Percentiles rank a stretch among this genome's conserved stretches.
These are phyloP conservation scores for Phrynocephalus guinanensis DNA, from an alignment of 2,797 vertebrate genomes.

Conservation along the genomic window DNA sequence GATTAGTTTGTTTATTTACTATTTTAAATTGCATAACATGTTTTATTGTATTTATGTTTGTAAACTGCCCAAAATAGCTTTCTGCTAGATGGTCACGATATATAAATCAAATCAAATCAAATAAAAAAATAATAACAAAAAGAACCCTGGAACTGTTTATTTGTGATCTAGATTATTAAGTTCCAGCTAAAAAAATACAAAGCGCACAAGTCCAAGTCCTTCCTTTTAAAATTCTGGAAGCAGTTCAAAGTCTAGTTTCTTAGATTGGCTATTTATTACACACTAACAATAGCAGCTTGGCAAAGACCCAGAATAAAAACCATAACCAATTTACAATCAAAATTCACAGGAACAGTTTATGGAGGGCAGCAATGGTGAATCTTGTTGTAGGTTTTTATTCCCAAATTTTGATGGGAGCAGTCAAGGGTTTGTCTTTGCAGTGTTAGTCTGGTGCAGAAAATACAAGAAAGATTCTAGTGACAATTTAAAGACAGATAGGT, in stretches of 20 bases:
- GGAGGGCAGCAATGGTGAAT: accelerated
- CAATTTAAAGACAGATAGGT: too few relatives aligned
- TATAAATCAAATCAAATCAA: too few relatives aligned
- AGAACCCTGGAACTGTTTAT: background rate
- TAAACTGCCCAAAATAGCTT: too few relatives aligned
- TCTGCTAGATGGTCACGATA: too few relatives aligned
- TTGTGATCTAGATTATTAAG: background rate
- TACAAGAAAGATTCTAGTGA: too few relatives aligned
- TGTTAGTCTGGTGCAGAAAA: too few relatives aligned
- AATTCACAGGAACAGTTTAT: background rate
- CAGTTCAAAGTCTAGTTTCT: slow-evolving; percentile 43
- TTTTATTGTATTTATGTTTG: too few relatives aligned
- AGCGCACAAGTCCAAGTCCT: slow-evolving; percentile 26
- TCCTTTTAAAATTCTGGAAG: slow-evolving; percentile 27
- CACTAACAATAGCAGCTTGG: background rate
- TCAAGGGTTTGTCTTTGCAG: too few relatives aligned
- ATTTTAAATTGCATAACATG: too few relatives aligned
- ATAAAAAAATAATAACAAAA: background rate
- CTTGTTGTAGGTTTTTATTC: background rate
- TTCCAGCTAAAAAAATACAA: background rate
- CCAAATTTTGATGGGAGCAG: too few relatives aligned
- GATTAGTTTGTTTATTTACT: too few relatives aligned
- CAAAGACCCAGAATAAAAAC: background rate
- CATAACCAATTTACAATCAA: background rate
- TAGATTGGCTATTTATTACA: slow-evolving; percentile 14